These are phyloP conservation scores for Colossoma macropomum DNA, from an alignment of 2,113 vertebrate genomes.

Conservation along the genomic window DNA sequence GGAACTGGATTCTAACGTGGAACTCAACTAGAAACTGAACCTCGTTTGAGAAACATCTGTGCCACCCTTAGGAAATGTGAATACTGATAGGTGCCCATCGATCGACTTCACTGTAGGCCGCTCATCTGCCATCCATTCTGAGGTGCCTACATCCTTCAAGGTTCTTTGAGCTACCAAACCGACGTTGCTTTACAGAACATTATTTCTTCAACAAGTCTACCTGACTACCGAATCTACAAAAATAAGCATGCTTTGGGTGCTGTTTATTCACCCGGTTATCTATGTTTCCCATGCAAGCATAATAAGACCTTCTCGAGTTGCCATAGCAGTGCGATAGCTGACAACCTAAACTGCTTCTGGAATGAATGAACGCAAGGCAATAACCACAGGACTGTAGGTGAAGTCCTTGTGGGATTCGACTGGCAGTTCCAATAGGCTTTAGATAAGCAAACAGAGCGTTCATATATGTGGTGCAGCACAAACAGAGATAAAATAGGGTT, in stretches of 20 bases:
- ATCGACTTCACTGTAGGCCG: conserved; percentile 56
- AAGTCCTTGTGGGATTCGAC: conserved; percentile 63
- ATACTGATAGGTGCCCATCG: conserved; percentile 61
- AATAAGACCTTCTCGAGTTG: conserved; percentile 76
- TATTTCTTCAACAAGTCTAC: conserved; percentile 77
- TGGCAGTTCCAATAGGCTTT: conserved; percentile 65
- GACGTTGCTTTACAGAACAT: conserved; percentile 74
- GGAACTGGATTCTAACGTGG: conserved; percentile 8
- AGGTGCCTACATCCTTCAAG: conserved; percentile 62
- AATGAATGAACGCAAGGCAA: conserved; percentile 62
- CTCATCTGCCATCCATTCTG: conserved; percentile 57
- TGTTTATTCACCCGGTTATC: conserved; percentile 78
- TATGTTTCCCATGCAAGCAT: conserved; percentile 85
- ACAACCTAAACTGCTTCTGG: conserved; percentile 69
- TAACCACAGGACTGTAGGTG: conserved; percentile 71
- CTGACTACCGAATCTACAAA: conserved; percentile 82
- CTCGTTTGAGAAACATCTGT: conserved; percentile 55
- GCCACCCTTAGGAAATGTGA: conserved; percentile 65
- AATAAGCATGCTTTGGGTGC: conserved; percentile 84
- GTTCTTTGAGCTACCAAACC: conserved; percentile 73
- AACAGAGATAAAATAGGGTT: not conserved
- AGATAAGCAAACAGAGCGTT: conserved; percentile 31
- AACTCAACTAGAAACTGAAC: conserved; percentile 34
- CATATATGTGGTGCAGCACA: conserved; percentile 16
- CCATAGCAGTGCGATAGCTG: conserved; percentile 70